A percentile compares a stretch with the other conserved stretches of the same genome.
These are phyloP conservation scores for Tribolium castaneum DNA, from an alignment of 1,140 invertebrate genomes.

Conservation along the genomic window DNA sequence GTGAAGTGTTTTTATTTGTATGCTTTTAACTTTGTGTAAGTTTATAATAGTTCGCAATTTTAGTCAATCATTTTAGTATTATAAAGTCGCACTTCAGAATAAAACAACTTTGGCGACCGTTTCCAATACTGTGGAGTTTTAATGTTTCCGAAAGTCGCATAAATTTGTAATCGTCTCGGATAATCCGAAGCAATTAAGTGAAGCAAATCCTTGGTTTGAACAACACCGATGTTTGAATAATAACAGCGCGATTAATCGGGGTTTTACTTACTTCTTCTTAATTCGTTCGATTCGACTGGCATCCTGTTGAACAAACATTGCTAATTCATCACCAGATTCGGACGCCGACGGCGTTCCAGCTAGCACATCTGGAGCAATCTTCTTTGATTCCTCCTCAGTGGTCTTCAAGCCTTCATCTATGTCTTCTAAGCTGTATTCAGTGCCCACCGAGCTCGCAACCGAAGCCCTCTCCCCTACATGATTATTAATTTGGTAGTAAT, in stretches of 20 bases:
- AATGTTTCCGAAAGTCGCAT: no score
- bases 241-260: slow-evolving; percentile 56
- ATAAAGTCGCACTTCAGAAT: no score
- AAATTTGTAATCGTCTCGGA: no score
- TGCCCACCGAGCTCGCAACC: slow-evolving; percentile 65
- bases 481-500: slow-evolving; percentile 68
- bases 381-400: slow-evolving; percentile 63
- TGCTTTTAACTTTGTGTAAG: no score
- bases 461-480: slow-evolving; percentile 67
- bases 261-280: slow-evolving; percentile 72
- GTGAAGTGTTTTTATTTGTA: no score
- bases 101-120: no score
- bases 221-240: background rate
- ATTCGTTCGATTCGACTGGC: slow-evolving; percentile 83
- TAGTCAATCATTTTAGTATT: no score
- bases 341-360: slow-evolving; percentile 73
- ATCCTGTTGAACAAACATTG: slow-evolving; percentile 86
- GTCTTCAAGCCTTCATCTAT: slow-evolving; percentile 71
- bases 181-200: no score
- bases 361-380: slow-evolving; percentile 78
- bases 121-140: no score
- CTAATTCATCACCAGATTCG: slow-evolving; percentile 76
- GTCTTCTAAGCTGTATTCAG: slow-evolving; percentile 74
- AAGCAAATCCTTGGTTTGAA: no score
- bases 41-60: no score